Evolutionary conservation across 2,888 invertebrate genomes (phyloP), one percentile per base, ranked within the genome.

Genomic region (Conus canariensis): DNA sequence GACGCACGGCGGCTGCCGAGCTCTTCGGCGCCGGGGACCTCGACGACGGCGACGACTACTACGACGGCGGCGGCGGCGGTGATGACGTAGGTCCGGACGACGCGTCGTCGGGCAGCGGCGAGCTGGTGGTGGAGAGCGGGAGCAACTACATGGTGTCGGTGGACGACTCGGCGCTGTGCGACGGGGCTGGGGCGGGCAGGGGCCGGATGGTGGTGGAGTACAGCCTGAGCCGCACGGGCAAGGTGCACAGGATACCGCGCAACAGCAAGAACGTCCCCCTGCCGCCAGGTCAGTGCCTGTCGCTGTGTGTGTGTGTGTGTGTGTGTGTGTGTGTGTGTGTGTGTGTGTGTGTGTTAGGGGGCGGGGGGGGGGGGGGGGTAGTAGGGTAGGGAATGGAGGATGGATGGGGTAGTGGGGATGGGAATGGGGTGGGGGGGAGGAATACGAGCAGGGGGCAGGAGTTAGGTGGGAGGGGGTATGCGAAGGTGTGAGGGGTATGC

Each of bases 101-200:
- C 59, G 64, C 16, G 10, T 10, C 16, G 64, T 16, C 88, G 82
- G 59, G 77, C 22, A n/a, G 74, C 19, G 45, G 45, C 45, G 12
- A 56, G 8, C 22, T 89, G 25, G 10, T 85, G 60, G 85, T 58
- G 85, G 85, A 70, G 70, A 70, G 58, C 85, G 70, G 67, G 10
- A 89, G 58, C 22, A 91, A 87, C 87, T 91, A 91, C 45, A 88
- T 91, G 85, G 92, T 92, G 83, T 87, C 92, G 12, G 90, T 89
- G 89, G 92, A 92, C 22, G 92, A 92, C 64, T 91, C 91, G 9
- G 80, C 88, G 30, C 86, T 90, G 58, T 88, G 90, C 58, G 80
- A 74, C 45, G 70, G 70, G 70, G 77, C 30, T n/a, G 90, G 64
- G 80, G 8, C 60, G 14, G 59, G 45, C 22, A 12, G 74, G 45